Conservation (phyloP, 2,113 vertebrate species). For the Callospermophilus lateralis region DNA sequence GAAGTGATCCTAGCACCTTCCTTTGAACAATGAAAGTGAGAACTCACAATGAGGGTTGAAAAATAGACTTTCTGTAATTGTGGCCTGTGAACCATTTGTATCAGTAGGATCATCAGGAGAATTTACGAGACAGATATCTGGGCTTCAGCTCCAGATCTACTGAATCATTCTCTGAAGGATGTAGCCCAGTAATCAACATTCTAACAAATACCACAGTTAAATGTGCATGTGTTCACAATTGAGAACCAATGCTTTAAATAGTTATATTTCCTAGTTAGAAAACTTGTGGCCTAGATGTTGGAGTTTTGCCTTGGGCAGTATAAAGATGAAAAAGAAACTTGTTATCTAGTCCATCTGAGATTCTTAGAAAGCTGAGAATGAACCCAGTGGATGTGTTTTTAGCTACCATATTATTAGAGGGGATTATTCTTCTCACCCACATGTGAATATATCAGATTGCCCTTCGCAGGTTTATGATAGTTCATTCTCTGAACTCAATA, state of each 20-base stretch:
- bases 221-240: not conserved
- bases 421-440: not conserved
- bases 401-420: not conserved
- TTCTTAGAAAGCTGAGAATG: slow-evolving; percentile 51
- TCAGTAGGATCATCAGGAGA: not conserved
- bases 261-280: not conserved
- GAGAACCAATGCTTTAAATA: slow-evolving; percentile 4
- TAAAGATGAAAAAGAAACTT: slow-evolving; percentile 18
- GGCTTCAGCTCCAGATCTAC: not conserved
- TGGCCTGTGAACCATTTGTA: not conserved
- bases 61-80: slow-evolving; percentile 44
- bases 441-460: not conserved
- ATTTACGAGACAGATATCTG: not conserved
- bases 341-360: not conserved
- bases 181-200: not conserved
- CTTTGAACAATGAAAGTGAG: not conserved
- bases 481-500: not conserved
- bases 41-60: slow-evolving; percentile 5
- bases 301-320: not conserved
- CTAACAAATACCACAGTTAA: not conserved
- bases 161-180: not conserved
- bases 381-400: not conserved
- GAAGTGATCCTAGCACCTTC: not conserved
- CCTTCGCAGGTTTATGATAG: not conserved
- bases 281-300: not conserved